Base-by-base conservation (phyloP, 2,797 vertebrate species). In the Protonibea diacanthus region DNA sequence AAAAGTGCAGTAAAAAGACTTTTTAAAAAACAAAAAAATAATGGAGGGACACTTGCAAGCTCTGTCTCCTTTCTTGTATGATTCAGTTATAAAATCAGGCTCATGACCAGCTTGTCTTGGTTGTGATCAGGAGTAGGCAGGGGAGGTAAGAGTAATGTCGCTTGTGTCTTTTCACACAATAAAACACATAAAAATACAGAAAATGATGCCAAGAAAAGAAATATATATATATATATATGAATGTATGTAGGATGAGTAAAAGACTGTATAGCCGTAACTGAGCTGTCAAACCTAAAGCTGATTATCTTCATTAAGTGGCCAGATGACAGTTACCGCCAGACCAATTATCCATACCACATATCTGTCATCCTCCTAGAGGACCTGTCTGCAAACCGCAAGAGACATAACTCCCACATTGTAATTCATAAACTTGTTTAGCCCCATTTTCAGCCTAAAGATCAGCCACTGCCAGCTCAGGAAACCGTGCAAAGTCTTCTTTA, bases 261-360 rank as follows among this genome's bases (percentile, higher is more conserved):
- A 71, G 55, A 8, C 20, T 17, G 44, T 47, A 62, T 29, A 52
- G 69, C 33, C 56, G 13, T 63, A 88, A 90, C 68, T 60, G 75
- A 92, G 84, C 84, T 89, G 87, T 92, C 90, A 86, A 80, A 91
- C 49, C 60, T 59, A 83, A 80, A 85, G 74, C 77, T 65, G 80
- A 92, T 92, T 84, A 91, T 91, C 89, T 86, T 89, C 77, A 87
- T 91, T 88, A 85, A 63, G 76, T 79, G 60, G 67, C 74, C 75
- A 78, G 66, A 86, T 91, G 89, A 90, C 89, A 89, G 75, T 86
- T 83, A 87, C 89, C 85, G 55, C 82, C 74, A 49, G 79, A 70
- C 85, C 90, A 90, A 90, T 91, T 88, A 89, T 88, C 82, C 58
- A 80, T 65, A 84, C 71, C 76, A 80, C 78, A 76, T 82, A 84